A percentile compares a stretch with the other conserved stretches of the same genome.
phyloP scores from a whole-genome alignment of 2,797 vertebrate species.

The Vipera ursinii region DNA sequence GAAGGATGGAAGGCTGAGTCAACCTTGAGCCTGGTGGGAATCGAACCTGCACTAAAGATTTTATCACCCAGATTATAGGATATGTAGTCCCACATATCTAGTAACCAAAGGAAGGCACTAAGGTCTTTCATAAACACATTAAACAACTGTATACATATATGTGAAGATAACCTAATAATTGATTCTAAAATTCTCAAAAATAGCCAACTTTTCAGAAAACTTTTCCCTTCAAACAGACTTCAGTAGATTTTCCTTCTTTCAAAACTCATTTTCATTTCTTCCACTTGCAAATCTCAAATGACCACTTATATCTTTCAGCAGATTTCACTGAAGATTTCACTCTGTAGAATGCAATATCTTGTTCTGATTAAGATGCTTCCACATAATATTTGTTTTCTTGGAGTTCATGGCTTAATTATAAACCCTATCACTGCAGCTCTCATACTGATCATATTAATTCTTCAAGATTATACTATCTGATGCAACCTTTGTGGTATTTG shows the following conservation, averaged over 20 bases:
- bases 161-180: slow-evolving; percentile 42
- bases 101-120: neutral
- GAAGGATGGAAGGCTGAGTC: too few relatives aligned
- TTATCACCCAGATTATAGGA: neutral
- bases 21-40: too few relatives aligned
- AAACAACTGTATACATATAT: slow-evolving; percentile 28
- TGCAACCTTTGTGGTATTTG: slow-evolving; percentile 35
- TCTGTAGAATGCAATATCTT: slow-evolving; percentile 39
- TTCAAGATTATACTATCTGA: slow-evolving; percentile 26
- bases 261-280: slow-evolving; percentile 46
- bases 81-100: neutral
- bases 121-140: slow-evolving; percentile 51
- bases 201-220: slow-evolving; percentile 53
- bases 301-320: slow-evolving; percentile 48
- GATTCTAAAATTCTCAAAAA: slow-evolving; percentile 51
- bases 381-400: slow-evolving; percentile 38
- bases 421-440: slow-evolving; percentile 40
- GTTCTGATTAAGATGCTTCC: slow-evolving; percentile 19
- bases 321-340: slow-evolving; percentile 46
- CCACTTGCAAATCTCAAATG: slow-evolving; percentile 40
- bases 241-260: slow-evolving; percentile 37
- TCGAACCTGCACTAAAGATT: neutral
- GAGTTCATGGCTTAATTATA: slow-evolving; percentile 30
- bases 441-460: slow-evolving; percentile 34
- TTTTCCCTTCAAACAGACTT: slow-evolving; percentile 27